Percentiles rank a stretch among this genome's conserved stretches.
These are phyloP conservation scores for Galerucella calmariensis DNA, from an alignment of 2,888 invertebrate species.

Conservation along the genomic window DNA sequence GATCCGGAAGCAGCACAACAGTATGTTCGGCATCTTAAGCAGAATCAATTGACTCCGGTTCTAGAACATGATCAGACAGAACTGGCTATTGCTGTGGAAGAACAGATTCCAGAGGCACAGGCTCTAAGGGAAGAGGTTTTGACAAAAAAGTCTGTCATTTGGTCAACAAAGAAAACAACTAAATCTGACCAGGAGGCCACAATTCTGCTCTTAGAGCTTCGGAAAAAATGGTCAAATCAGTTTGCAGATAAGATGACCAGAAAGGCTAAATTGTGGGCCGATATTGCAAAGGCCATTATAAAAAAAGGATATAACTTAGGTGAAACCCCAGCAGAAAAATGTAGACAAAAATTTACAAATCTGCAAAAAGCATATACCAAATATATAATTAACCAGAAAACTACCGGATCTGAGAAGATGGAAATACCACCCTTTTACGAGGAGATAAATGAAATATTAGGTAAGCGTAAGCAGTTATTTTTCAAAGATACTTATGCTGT, in stretches of 20 bases:
- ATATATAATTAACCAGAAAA: conserved; percentile 5
- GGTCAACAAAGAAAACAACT: no score
- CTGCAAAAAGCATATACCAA: conserved; percentile 11
- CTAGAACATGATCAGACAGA: no score
- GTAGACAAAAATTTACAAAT: conserved; percentile 16
- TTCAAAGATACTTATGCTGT: background rate
- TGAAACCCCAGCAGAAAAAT: conserved; percentile 1
- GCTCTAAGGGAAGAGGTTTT: no score
- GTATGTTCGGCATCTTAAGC: no score
- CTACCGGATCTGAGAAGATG: conserved; percentile 3
- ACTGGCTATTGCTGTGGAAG: no score
- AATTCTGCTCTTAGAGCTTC: background rate
- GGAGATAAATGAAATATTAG: conserved; percentile 8
- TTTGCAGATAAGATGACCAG: conserved; percentile 20
- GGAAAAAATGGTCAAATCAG: background rate
- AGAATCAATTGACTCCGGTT: no score
- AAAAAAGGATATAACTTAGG: conserved; percentile 7
- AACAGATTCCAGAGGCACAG: no score
- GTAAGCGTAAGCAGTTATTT: background rate
- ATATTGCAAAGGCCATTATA: conserved; percentile 3
- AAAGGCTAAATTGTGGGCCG: conserved; percentile 13
- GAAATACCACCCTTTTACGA: conserved; percentile 10
- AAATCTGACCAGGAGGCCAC: no score
- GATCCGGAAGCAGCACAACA: no score
- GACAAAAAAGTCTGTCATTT: no score